Evolutionary conservation across 1,140 invertebrate species (phyloP).

Genomic region (Penaeus chinensis): DNA sequence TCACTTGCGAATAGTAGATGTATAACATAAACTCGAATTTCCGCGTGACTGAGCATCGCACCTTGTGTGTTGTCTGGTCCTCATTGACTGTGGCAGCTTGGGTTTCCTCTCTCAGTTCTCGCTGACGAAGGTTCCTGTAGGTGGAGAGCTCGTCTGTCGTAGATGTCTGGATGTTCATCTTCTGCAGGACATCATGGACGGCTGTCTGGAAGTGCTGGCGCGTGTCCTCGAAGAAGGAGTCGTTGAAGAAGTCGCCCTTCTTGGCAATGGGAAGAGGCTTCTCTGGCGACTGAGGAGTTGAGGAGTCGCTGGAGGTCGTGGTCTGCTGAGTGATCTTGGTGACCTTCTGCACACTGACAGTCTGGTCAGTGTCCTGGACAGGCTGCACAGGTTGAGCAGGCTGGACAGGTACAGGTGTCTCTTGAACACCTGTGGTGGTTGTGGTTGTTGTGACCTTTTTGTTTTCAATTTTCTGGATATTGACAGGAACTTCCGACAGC

Average conservation of each 20-base stretch:
- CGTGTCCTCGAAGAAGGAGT: constrained; percentile 41
- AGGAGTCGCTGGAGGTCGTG: not conserved
- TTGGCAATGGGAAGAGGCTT: constrained; percentile 31
- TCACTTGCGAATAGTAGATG: no score
- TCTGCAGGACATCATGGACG: constrained; percentile 35
- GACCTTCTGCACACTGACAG: no score
- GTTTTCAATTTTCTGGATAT: constrained; percentile 24
- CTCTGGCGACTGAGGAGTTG: no score
- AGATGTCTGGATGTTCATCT: not conserved
- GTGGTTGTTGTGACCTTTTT: constrained; percentile 26
- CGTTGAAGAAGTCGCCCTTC: constrained; percentile 39
- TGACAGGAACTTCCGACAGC: not conserved
- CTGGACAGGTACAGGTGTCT: not conserved
- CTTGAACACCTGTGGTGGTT: not conserved
- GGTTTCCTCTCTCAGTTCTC: constrained; percentile 35
- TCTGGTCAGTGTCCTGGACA: not conserved
- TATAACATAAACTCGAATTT: no score
- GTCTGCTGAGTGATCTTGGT: no score
- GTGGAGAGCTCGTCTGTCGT: constrained; percentile 9
- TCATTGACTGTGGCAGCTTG: constrained; percentile 31
- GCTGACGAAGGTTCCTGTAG: constrained; percentile 48
- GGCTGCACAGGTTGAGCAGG: not conserved
- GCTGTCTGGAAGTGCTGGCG: constrained; percentile 28
- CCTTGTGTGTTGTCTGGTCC: constrained; percentile 24
- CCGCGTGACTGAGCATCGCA: not conserved